Evolutionary conservation across 1,140 invertebrate genomes (phyloP), one percentile per base, ranked within the genome.

Genomic region (Diabrotica virgifera): DNA sequence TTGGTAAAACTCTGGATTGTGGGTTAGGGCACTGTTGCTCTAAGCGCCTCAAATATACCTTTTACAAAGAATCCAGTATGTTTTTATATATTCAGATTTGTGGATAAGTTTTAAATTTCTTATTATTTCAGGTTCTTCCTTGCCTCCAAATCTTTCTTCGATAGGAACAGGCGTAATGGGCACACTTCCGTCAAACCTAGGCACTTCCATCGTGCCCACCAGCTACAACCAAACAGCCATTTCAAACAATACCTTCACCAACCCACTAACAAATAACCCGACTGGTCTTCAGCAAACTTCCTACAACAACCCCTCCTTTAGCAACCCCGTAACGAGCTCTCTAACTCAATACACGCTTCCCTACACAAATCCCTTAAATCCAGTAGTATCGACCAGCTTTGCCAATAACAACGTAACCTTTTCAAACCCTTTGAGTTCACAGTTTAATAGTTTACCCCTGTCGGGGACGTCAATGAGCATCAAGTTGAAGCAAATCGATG

Each of bases 401-500:
- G 74, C 63, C 40, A 72, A 60, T 35, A 79, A 77, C 62, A 77
- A 77, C 60, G 77, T 78, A 2, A 78, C 77, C 5, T 78, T 77
- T 61, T 76, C 74, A 2, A 79, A 79, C 65, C 77, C 77, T 0
- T 60, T 79, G 5, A 78, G 75, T 65, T 74, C 76, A 10, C 76
- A 77, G 40, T 77, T 77, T 56, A 79, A 78, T 63, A 76, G 74
- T 76, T 76, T 68, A 67, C 69, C 68, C 10, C 65, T 71, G 5
- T 73, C 55, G 73, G 78, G 64, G 54, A 81, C 81, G 59, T 78
- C 78, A 40, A 85, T 86, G 83, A 83, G 81, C 63, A 85, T 85
- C 67, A 87, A 88, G 75, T 77, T 87, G 75, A 88, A 88, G 77
- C 85, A 86, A 61, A 81, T 87, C 74, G 87, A 88, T 68, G 87